Evolutionary conservation across 2,888 invertebrate species (phyloP).

Genomic region (Xanthorhoe designata): DNA sequence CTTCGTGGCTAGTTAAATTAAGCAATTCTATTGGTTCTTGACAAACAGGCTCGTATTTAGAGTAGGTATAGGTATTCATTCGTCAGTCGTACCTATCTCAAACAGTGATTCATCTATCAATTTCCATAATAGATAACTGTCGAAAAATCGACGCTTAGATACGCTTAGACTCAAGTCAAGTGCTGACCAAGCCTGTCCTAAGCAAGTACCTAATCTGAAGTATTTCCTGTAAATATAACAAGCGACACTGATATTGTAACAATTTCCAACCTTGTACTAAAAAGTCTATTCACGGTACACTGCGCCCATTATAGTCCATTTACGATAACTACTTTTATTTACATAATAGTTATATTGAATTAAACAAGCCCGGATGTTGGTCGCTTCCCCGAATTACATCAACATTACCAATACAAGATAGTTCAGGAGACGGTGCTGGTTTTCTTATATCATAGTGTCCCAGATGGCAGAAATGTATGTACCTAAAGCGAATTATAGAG

Average conservation of each 20-base stretch:
- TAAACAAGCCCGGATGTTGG: constrained; percentile 64
- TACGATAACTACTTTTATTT: constrained; percentile 62
- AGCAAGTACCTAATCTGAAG: too few relatives aligned
- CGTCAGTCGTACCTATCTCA: too few relatives aligned
- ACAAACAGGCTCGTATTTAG: too few relatives aligned
- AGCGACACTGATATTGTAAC: constrained; percentile 4
- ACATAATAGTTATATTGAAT: constrained; percentile 64
- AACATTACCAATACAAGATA: constrained; percentile 51
- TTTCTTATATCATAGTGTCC: constrained; percentile 6
- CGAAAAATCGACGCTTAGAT: too few relatives aligned
- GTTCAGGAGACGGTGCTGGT: constrained; percentile 10
- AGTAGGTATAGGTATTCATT: too few relatives aligned
- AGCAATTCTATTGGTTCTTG: too few relatives aligned
- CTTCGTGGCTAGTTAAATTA: too few relatives aligned
- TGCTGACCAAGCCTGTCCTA: too few relatives aligned
- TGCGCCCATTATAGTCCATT: constrained; percentile 68
- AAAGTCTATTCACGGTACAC: constrained; percentile 60
- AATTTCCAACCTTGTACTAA: constrained; percentile 37
- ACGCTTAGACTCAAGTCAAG: too few relatives aligned
- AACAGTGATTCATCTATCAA: too few relatives aligned
- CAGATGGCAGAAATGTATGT: neutral
- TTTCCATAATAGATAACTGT: too few relatives aligned
- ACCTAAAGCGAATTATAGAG: neutral
- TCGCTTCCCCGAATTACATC: constrained; percentile 64
- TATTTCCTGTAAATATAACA: too few relatives aligned